Conservation (phyloP, 2,797 vertebrate species). For the Phoeniculus purpureus region DNA sequence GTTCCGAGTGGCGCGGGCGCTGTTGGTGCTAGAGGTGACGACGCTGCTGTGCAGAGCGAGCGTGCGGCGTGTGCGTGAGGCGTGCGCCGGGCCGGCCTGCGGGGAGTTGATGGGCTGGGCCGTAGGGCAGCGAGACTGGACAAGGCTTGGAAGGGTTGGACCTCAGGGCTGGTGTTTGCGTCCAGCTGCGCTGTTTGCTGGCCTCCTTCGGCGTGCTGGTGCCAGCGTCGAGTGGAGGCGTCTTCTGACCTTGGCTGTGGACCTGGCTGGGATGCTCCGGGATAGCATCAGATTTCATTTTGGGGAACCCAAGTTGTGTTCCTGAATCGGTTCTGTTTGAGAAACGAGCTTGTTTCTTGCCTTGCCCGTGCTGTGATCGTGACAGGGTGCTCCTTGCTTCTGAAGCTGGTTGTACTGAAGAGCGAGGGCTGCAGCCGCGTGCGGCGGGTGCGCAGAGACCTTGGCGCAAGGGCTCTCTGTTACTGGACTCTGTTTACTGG, state of each 20-base stretch:
- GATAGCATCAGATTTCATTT: not conserved
- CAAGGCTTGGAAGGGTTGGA: not conserved
- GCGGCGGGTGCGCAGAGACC: not conserved
- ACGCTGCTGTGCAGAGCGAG: not conserved
- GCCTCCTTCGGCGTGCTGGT: not conserved
- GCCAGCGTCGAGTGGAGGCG: not conserved
- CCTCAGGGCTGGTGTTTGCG: not conserved
- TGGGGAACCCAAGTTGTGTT: not conserved
- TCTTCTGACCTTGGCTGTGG: not conserved
- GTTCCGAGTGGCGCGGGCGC: not conserved
- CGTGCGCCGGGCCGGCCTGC: not conserved
- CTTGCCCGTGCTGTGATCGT: not conserved
- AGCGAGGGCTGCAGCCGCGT: not conserved
- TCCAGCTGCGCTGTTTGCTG: not conserved
- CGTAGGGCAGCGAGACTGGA: not conserved
- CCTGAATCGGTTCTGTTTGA: not conserved
- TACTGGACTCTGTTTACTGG: not conserved
- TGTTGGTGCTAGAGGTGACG: not conserved
- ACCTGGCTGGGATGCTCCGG: too few relatives aligned
- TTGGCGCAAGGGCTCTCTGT: not conserved
- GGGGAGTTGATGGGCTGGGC: not conserved
- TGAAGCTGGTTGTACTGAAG: not conserved
- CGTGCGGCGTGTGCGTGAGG: accelerated
- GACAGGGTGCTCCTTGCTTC: not conserved
- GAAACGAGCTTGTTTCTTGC: not conserved